Conservation (phyloP, 2,113 vertebrate species). For the Procavia capensis region DNA sequence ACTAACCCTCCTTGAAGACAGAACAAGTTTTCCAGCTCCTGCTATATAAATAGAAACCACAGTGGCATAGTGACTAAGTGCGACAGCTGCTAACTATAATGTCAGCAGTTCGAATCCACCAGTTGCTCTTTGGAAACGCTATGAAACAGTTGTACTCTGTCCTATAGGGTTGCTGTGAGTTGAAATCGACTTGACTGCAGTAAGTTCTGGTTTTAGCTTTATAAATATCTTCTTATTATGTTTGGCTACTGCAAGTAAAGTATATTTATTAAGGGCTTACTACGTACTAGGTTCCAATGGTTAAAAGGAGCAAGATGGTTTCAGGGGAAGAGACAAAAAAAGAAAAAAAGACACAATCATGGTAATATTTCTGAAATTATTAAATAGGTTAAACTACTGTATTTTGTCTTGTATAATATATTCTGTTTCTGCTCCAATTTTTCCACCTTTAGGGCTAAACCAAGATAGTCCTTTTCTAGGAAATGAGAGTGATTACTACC, state of each 20-base stretch:
- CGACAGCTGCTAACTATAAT: too few species aligned
- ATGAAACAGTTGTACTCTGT: too few species aligned
- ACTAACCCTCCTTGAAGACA: neutral
- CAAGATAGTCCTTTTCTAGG: neutral
- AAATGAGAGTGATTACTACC: neutral
- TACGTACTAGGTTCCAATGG: neutral
- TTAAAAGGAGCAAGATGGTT: neutral
- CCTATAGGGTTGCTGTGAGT: too few species aligned
- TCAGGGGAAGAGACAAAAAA: neutral
- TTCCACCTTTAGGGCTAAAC: neutral
- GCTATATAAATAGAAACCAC: neutral
- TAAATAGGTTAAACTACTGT: neutral
- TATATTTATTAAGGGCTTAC: neutral
- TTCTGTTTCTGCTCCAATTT: neutral
- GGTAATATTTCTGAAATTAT: neutral
- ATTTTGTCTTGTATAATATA: neutral
- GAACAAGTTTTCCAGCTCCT: neutral
- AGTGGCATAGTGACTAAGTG: too few species aligned
- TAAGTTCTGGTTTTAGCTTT: too few species aligned
- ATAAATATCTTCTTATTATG: neutral
- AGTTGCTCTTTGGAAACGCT: too few species aligned
- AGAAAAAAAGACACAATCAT: neutral
- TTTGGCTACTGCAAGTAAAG: neutral
- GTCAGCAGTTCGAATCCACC: too few species aligned
- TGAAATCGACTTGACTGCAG: too few species aligned